Conservation (phyloP, 2,113 vertebrate species). For the Tachycineta bicolor region DNA sequence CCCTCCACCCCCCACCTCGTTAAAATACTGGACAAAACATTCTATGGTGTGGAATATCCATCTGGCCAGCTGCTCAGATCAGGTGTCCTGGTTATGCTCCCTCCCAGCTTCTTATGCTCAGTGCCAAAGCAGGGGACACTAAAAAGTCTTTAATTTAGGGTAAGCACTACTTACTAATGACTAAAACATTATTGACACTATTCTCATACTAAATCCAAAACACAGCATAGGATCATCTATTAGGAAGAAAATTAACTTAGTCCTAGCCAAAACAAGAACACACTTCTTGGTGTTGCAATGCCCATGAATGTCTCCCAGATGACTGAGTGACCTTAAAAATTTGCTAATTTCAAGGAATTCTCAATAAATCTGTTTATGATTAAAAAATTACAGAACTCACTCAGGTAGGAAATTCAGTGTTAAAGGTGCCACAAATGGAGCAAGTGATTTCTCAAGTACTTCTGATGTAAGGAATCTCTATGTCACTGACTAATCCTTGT, state of each 20-base stretch:
- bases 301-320: background rate
- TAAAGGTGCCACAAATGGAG: background rate
- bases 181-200: background rate
- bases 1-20: no score
- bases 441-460: background rate
- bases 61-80: background rate
- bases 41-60: background rate
- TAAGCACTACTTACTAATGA: background rate
- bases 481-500: background rate
- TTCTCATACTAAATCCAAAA: background rate
- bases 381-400: background rate
- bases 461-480: background rate
- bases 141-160: background rate
- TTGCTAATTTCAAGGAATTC: background rate
- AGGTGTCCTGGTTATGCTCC: background rate
- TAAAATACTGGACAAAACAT: background rate
- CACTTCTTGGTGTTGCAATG: background rate
- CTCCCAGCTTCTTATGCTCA: background rate
- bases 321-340: background rate
- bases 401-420: background rate
- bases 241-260: background rate
- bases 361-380: background rate
- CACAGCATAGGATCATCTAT: background rate
- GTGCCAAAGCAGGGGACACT: background rate
- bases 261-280: background rate